These are phyloP conservation scores for Montifringilla adamsi DNA, from an alignment of 2,113 vertebrate genomes.

Conservation along the genomic window DNA sequence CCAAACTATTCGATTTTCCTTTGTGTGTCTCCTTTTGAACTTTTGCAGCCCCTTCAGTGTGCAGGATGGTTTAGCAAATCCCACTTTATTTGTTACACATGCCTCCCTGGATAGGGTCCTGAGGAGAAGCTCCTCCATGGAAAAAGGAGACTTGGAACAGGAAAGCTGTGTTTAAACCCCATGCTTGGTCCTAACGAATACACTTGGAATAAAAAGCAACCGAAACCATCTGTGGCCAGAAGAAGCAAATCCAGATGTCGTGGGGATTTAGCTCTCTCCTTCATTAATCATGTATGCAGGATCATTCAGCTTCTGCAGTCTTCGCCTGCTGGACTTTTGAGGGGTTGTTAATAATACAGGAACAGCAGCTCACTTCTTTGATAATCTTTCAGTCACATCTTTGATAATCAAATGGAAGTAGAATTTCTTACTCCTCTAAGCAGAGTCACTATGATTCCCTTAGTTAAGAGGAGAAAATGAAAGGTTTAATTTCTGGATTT, in stretches of 20 bases:
- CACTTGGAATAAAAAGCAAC: conserved; percentile 6
- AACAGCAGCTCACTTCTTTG: not conserved
- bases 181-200: conserved; percentile 13
- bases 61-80: conserved; percentile 5
- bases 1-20: not conserved
- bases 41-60: not conserved
- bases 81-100: not conserved
- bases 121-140: not conserved
- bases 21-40: conserved; percentile 1
- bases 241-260: conserved; percentile 49
- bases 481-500: not conserved
- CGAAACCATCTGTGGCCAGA: conserved; percentile 45
- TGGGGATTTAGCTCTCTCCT: conserved; percentile 6
- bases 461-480: not conserved
- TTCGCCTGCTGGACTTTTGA: not conserved
- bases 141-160: conserved; percentile 49
- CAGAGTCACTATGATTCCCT: not conserved
- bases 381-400: not conserved
- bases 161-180: conserved; percentile 34
- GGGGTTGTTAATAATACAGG: not conserved
- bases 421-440: not conserved
- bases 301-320: not conserved
- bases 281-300: conserved; percentile 22
- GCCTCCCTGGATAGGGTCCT: not conserved
- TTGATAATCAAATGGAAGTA: not conserved